Evolutionary conservation across 2,113 vertebrate species (phyloP).

Genomic region (Solea solea): DNA sequence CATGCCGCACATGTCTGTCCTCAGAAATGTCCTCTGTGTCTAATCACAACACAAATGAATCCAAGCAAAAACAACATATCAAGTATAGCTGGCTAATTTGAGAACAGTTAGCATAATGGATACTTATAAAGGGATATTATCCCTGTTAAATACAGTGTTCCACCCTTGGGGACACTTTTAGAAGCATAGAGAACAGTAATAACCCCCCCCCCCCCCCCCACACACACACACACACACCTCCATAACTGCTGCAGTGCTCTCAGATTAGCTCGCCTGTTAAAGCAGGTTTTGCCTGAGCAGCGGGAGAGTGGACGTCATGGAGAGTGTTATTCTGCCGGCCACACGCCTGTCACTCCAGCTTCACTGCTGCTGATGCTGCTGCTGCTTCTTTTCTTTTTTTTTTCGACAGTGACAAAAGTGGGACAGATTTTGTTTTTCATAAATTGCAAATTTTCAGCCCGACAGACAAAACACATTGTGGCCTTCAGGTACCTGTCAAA

Average conservation of each 20-base stretch:
- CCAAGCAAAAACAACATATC: too few species aligned
- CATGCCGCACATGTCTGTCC: too few species aligned
- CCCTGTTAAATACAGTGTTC: neutral
- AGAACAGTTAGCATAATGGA: conserved; percentile 10
- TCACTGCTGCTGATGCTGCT: neutral
- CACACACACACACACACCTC: too few species aligned
- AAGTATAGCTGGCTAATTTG: neutral
- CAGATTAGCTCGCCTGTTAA: conserved; percentile 8
- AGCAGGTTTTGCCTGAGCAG: conserved; percentile 21
- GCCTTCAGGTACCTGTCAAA: conserved; percentile 29
- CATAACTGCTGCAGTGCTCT: conserved; percentile 6
- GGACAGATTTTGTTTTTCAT: conserved; percentile 7
- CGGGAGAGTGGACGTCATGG: conserved; percentile 5
- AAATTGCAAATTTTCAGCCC: conserved; percentile 11
- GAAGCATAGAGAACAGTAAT: conserved; percentile 5
- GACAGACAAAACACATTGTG: conserved; percentile 3
- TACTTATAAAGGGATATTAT: neutral
- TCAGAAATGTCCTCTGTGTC: too few species aligned
- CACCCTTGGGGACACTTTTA: neutral
- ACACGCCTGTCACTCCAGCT: conserved; percentile 3
- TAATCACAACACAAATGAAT: too few species aligned
- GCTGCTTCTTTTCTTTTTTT: neutral
- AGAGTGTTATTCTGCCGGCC: conserved; percentile 16
- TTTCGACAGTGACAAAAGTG: neutral
- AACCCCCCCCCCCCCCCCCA: conserved; percentile 4